These are phyloP conservation scores for Perca flavescens DNA, from an alignment of 2,113 vertebrate species.

Conservation along the genomic window DNA sequence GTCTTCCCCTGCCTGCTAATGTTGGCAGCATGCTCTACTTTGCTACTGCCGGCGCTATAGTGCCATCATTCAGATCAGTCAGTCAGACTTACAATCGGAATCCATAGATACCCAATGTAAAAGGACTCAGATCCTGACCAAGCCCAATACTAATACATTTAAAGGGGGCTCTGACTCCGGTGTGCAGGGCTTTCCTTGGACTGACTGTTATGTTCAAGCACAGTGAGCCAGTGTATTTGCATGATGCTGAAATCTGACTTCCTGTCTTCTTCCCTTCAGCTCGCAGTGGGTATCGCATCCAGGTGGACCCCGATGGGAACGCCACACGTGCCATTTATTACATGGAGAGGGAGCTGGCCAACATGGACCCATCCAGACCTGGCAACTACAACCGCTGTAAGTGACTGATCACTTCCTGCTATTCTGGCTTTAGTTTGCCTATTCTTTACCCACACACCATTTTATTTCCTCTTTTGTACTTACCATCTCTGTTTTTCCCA, in stretches of 20 bases:
- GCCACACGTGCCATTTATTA: slow-evolving; percentile 93
- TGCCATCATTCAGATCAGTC: not conserved
- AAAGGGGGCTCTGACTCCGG: not conserved
- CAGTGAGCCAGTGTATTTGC: not conserved
- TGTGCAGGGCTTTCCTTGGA: not conserved
- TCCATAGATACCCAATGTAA: not conserved
- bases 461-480: not conserved
- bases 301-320: slow-evolving; percentile 90
- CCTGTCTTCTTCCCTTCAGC: slow-evolving; percentile 63
- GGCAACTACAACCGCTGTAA: slow-evolving; percentile 86
- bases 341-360: slow-evolving; percentile 92
- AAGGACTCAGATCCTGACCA: not conserved
- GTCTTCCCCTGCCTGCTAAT: not conserved
- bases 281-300: slow-evolving; percentile 92
- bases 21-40: not conserved
- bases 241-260: not conserved
- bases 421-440: not conserved
- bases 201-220: too few species aligned
- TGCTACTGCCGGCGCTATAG: not conserved
- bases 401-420: slow-evolving; percentile 51
- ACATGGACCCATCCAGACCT: slow-evolving; percentile 88
- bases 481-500: not conserved
- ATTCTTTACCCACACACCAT: not conserved
- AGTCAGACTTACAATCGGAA: not conserved
- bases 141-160: not conserved